phyloP scores from a whole-genome alignment of 2,888 invertebrate genomes.

The Drosophila pegasa region DNA sequence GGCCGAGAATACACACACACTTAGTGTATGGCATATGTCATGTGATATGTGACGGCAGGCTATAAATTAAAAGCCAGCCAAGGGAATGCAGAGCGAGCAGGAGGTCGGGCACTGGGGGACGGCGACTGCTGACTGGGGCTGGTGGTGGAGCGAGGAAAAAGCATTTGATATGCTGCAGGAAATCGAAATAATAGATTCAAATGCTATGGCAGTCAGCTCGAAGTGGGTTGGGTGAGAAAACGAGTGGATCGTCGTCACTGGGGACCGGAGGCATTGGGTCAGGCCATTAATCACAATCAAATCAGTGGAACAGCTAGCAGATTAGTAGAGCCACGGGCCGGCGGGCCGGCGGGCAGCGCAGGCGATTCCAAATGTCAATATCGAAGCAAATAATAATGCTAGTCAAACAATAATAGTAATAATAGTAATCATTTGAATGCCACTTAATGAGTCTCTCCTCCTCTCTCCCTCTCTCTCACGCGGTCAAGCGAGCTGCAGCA shows the following conservation, averaged over 20 bases:
- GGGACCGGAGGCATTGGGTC: constrained; percentile 40
- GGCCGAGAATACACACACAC: constrained; percentile 8
- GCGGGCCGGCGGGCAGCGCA: neutral
- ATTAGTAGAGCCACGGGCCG: constrained; percentile 34
- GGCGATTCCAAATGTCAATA: constrained; percentile 42
- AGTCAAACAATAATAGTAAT: constrained; percentile 29
- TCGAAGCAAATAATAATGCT: constrained; percentile 21
- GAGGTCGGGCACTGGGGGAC: neutral
- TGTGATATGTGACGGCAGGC: constrained; percentile 51
- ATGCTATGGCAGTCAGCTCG: constrained; percentile 24
- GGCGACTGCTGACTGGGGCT: too few species aligned
- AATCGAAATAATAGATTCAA: constrained; percentile 66
- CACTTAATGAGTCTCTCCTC: constrained; percentile 32
- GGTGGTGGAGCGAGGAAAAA: constrained; percentile 15
- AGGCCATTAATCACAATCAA: constrained; percentile 74
- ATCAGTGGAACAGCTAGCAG: constrained; percentile 65
- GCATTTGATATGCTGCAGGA: constrained; percentile 51
- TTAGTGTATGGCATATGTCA: constrained; percentile 44
- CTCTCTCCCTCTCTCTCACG: neutral
- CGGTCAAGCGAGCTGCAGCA: constrained; percentile 23
- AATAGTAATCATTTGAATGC: constrained; percentile 51
- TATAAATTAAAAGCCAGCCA: constrained; percentile 67
- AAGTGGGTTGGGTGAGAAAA: neutral
- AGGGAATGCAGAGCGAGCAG: constrained; percentile 28
- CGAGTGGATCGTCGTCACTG: constrained; percentile 5